Evolutionary conservation across 2,113 vertebrate species (phyloP).

Genomic region (Bubo scandiacus): DNA sequence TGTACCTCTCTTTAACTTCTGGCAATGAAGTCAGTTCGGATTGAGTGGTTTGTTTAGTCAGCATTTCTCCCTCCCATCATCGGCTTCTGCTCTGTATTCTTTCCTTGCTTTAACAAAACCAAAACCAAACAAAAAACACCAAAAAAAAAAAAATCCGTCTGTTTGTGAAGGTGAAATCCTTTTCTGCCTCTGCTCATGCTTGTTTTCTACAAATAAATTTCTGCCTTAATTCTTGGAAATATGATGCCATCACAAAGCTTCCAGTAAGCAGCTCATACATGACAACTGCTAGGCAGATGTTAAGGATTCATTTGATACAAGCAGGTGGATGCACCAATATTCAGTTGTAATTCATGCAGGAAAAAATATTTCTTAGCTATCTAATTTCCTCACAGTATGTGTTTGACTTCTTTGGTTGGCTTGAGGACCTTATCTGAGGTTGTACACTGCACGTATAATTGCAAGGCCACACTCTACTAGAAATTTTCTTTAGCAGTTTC

Average conservation of each 20-base stretch:
- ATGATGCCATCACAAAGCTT: background rate
- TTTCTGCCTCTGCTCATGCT: background rate
- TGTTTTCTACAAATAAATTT: background rate
- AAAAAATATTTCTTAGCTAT: background rate
- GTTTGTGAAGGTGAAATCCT: background rate
- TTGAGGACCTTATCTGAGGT: background rate
- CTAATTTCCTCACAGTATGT: background rate
- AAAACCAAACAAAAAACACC: background rate
- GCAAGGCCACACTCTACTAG: background rate
- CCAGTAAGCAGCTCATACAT: background rate
- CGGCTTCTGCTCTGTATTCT: background rate
- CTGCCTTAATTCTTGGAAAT: background rate
- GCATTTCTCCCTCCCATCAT: background rate
- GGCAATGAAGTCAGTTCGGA: background rate
- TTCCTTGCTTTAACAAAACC: background rate
- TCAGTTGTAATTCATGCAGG: background rate
- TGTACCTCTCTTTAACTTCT: background rate
- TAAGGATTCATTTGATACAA: conserved; percentile 7
- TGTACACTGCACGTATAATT: background rate
- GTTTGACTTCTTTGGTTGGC: background rate
- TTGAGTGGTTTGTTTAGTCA: background rate
- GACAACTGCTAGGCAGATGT: background rate
- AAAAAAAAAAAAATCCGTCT: background rate
- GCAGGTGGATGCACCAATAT: background rate
- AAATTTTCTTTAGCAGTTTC: background rate